These are phyloP conservation scores for Sclerodermus sp. DNA, from an alignment of 2,888 invertebrate species.

Conservation along the genomic window DNA sequence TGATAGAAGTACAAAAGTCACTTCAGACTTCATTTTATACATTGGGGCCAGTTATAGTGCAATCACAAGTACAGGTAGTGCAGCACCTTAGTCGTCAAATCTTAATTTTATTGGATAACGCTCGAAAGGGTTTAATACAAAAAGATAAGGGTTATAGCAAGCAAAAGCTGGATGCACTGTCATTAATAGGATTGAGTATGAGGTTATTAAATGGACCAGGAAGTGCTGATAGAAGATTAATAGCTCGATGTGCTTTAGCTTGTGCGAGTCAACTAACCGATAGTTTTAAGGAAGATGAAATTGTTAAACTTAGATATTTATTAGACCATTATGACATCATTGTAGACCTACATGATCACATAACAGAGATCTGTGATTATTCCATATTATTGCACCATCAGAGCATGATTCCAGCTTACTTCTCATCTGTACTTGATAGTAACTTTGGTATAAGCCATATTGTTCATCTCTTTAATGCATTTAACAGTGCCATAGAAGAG, in stretches of 20 bases:
- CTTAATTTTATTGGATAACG: constrained; percentile 66
- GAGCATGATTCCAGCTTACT: constrained; percentile 51
- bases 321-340: constrained; percentile 48
- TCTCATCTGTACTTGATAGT: constrained; percentile 40
- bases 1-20: constrained; percentile 80
- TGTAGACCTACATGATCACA: constrained; percentile 40
- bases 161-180: constrained; percentile 48
- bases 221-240: constrained; percentile 67
- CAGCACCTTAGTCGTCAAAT: constrained; percentile 81
- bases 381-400: constrained; percentile 50
- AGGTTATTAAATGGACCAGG: constrained; percentile 57
- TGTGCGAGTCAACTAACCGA: constrained; percentile 60
- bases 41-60: constrained; percentile 71
- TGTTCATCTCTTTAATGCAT: constrained; percentile 45
- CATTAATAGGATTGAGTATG: constrained; percentile 45
- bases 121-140: constrained; percentile 60
- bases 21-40: constrained; percentile 72
- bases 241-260: constrained; percentile 70
- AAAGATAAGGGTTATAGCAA: constrained; percentile 47
- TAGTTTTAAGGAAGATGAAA: constrained; percentile 49
- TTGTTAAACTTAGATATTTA: constrained; percentile 64
- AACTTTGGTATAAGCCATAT: constrained; percentile 45
- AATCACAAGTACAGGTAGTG: constrained; percentile 73
- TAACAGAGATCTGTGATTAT: constrained; percentile 45
- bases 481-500: constrained; percentile 39